These are phyloP conservation scores for Tangara arthus DNA, from an alignment of 2,797 vertebrate species.

Conservation along the genomic window DNA sequence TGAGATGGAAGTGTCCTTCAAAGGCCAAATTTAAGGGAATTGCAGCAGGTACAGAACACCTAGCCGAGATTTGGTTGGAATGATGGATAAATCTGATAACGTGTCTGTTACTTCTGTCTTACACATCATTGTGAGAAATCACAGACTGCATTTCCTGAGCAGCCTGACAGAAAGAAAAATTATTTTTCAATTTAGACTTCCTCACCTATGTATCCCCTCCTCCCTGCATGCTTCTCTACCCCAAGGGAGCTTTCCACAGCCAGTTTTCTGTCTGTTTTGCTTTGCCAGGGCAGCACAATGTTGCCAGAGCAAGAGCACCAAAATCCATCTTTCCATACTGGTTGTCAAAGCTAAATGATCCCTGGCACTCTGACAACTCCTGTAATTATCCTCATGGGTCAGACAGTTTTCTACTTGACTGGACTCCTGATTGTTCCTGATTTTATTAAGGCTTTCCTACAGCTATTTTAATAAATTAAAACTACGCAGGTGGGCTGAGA, in stretches of 20 bases:
- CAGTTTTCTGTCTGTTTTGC: neutral
- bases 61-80: neutral
- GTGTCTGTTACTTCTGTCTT: neutral
- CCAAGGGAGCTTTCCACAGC: neutral
- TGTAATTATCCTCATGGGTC: neutral
- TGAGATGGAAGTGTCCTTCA: neutral
- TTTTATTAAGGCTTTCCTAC: constrained; percentile 2
- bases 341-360: constrained; percentile 6
- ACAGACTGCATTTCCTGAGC: neutral
- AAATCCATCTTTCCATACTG: neutral
- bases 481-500: neutral
- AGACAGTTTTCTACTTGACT: neutral
- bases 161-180: neutral
- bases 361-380: neutral
- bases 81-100: neutral
- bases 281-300: neutral
- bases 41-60: neutral
- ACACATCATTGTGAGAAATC: neutral
- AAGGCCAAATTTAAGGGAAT: neutral
- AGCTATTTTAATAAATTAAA: constrained; percentile 23
- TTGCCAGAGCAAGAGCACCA: neutral
- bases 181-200: neutral
- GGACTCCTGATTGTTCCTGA: neutral
- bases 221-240: neutral
- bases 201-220: neutral